These are phyloP conservation scores for Melanaphis sacchari DNA, from an alignment of 1,140 invertebrate species.

Conservation along the genomic window DNA sequence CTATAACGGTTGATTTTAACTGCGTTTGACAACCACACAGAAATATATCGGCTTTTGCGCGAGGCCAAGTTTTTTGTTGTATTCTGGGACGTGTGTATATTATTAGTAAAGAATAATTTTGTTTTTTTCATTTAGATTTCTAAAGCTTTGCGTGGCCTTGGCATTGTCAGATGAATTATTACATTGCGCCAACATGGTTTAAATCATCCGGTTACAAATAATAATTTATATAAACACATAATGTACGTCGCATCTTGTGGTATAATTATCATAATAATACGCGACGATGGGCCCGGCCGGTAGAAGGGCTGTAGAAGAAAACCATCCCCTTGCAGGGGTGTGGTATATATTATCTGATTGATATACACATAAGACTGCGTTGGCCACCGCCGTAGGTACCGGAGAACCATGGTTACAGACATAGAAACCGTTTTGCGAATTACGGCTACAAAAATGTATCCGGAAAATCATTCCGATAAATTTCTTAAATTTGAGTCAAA, in stretches of 20 bases:
- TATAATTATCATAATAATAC: constrained; percentile 49
- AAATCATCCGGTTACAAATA: constrained; percentile 46
- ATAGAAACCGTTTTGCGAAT: neutral
- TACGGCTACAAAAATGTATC: neutral
- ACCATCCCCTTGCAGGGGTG: neutral
- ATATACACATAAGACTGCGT: neutral
- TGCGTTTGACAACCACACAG: constrained; percentile 48
- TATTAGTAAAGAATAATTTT: constrained; percentile 38
- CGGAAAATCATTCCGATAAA: neutral
- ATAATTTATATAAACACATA: neutral
- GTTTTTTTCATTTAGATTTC: neutral
- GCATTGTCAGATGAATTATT: constrained; percentile 46
- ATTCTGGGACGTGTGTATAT: neutral
- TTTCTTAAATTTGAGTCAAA: neutral
- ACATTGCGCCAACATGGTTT: neutral
- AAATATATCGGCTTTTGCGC: constrained; percentile 32
- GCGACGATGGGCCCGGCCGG: neutral
- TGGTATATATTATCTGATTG: neutral
- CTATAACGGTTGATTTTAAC: constrained; percentile 28
- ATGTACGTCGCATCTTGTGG: neutral
- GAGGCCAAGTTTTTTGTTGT: constrained; percentile 31
- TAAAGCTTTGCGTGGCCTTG: constrained; percentile 2
- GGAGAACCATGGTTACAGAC: neutral
- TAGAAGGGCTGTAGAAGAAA: constrained; percentile 8
- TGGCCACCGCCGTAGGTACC: neutral